Conservation (phyloP, 2,888 invertebrate genomes). For the Drosophila mayaguana region DNA sequence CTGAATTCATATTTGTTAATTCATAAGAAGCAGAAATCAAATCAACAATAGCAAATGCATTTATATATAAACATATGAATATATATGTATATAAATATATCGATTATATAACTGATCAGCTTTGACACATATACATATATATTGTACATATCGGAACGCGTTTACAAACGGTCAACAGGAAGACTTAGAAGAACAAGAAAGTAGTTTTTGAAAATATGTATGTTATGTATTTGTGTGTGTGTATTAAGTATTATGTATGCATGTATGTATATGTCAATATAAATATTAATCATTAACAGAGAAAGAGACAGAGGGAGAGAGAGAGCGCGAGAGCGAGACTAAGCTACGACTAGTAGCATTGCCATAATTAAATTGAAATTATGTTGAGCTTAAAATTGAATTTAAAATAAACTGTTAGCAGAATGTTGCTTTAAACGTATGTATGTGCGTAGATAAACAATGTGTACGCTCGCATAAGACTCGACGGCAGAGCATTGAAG, state of each 20-base stretch:
- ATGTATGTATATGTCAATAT: slow-evolving; percentile 5
- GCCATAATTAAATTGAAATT: not conserved
- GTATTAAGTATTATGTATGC: slow-evolving; percentile 18
- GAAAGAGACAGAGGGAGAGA: slow-evolving; percentile 7
- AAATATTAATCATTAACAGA: not conserved
- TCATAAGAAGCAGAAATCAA: slow-evolving; percentile 69
- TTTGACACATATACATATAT: slow-evolving; percentile 13
- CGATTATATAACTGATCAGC: slow-evolving; percentile 21
- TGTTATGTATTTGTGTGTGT: slow-evolving; percentile 22
- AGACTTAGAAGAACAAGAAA: slow-evolving; percentile 68
- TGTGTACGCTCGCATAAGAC: too few species aligned
- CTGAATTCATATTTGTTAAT: slow-evolving; percentile 23
- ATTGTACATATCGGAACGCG: slow-evolving; percentile 44
- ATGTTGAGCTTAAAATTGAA: too few species aligned
- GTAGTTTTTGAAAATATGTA: slow-evolving; percentile 42
- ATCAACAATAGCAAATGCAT: slow-evolving; percentile 66
- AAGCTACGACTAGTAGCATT: not conserved
- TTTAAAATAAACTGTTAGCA: too few species aligned
- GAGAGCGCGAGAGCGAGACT: not conserved
- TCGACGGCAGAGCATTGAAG: too few species aligned
- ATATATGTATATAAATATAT: slow-evolving; percentile 32
- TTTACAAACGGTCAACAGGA: slow-evolving; percentile 84
- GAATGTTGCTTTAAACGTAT: too few species aligned
- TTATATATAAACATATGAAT: slow-evolving; percentile 34
- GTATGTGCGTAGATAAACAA: too few species aligned